Evolutionary conservation across 2,113 vertebrate species (phyloP).

Genomic region (Ctenomys sociabilis): DNA sequence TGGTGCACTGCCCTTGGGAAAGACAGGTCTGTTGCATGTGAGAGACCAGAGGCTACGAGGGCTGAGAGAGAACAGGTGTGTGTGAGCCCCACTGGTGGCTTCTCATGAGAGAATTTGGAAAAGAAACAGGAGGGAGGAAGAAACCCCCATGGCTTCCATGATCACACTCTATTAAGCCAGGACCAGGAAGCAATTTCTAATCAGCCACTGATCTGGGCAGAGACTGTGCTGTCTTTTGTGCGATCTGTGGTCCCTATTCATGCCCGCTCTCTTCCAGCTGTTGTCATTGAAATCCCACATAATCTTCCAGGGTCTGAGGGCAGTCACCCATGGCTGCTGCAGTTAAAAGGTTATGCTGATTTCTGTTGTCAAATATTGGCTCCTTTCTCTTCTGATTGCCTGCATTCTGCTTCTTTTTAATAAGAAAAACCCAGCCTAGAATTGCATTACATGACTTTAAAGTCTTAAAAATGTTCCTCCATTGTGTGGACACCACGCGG

Average conservation of each 20-base stretch:
- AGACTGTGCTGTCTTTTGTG: conserved; percentile 88
- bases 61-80: not conserved
- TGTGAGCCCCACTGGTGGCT: conserved; percentile 29
- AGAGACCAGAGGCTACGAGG: not conserved
- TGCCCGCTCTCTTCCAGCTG: conserved; percentile 90
- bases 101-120: conserved; percentile 39
- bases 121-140: conserved; percentile 36
- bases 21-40: not conserved
- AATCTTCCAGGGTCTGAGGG: conserved; percentile 91
- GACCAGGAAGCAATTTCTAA: conserved; percentile 90
- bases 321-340: conserved; percentile 91
- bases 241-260: conserved; percentile 89
- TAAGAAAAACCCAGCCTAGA: conserved; percentile 88
- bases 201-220: conserved; percentile 88
- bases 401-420: conserved; percentile 87
- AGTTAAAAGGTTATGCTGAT: conserved; percentile 92
- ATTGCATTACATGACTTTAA: conserved; percentile 92
- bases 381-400: conserved; percentile 89
- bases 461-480: conserved; percentile 89
- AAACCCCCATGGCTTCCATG: conserved; percentile 80
- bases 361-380: conserved; percentile 92
- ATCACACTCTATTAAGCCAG: conserved; percentile 89
- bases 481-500: conserved; percentile 87
- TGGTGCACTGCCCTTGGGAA: not conserved
- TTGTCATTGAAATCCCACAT: conserved; percentile 92